Conservation (phyloP, 1,140 invertebrate species). For the Eueides isabella region DNA sequence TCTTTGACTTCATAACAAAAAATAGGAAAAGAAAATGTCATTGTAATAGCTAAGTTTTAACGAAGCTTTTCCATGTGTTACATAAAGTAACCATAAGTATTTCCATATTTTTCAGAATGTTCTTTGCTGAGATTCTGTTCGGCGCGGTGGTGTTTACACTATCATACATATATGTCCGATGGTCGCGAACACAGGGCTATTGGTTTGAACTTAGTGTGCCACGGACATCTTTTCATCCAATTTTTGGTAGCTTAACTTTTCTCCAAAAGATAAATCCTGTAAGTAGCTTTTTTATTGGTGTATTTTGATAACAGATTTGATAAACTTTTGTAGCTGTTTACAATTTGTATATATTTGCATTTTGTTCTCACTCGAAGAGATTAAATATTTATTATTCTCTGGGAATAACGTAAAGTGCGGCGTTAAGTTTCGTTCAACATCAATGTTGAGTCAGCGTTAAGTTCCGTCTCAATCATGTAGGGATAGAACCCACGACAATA, state of each 20-base stretch:
- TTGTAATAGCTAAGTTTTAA: too few relatives aligned
- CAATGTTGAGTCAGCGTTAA: too few relatives aligned
- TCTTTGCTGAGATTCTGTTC: neutral
- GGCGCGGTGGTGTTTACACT: neutral
- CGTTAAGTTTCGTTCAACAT: too few relatives aligned
- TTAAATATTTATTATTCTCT: too few relatives aligned
- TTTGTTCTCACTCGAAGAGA: too few relatives aligned
- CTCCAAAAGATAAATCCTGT: constrained; percentile 54
- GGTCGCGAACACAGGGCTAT: constrained; percentile 44
- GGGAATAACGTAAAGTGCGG: too few relatives aligned
- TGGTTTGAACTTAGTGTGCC: constrained; percentile 53
- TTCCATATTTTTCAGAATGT: constrained; percentile 2
- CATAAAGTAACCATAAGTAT: neutral
- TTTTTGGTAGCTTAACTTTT: constrained; percentile 63
- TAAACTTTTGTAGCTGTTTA: too few relatives aligned
- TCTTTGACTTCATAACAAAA: too few relatives aligned
- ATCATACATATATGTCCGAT: constrained; percentile 27
- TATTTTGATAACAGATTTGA: neutral
- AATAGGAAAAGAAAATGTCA: too few relatives aligned
- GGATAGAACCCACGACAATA: too few relatives aligned
- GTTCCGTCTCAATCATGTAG: too few relatives aligned
- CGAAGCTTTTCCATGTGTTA: neutral
- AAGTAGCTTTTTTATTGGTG: constrained; percentile 17
- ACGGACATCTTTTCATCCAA: constrained; percentile 46
- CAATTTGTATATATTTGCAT: too few relatives aligned